phyloP scores from a whole-genome alignment of 1,140 invertebrate genomes.

The Hetaerina americana region DNA sequence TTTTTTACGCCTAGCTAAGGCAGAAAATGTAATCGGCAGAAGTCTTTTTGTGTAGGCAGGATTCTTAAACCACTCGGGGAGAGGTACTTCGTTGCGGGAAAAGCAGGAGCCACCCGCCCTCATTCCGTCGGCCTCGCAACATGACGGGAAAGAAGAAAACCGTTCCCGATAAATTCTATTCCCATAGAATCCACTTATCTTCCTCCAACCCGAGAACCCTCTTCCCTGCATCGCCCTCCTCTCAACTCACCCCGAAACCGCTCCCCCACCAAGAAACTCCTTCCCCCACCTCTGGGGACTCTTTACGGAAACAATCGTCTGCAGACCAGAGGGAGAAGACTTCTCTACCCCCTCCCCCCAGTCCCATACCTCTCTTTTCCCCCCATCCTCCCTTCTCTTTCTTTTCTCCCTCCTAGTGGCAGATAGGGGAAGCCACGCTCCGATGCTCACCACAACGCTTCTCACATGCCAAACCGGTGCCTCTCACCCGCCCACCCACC shows the following conservation, averaged over 20 bases:
- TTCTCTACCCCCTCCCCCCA: too few relatives aligned
- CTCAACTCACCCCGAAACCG: too few relatives aligned
- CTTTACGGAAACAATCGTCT: background rate
- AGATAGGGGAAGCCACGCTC: background rate
- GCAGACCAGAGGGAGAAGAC: background rate
- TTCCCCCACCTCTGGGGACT: background rate
- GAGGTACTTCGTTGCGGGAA: too few relatives aligned
- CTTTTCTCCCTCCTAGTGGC: background rate
- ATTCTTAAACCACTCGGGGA: too few relatives aligned
- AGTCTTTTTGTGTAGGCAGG: too few relatives aligned
- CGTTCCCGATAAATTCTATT: background rate
- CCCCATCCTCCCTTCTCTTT: background rate
- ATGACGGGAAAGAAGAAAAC: too few relatives aligned
- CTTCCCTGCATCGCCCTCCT: too few relatives aligned
- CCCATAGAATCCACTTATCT: background rate
- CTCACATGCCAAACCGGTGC: background rate
- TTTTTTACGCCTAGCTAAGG: too few relatives aligned
- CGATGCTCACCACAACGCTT: background rate
- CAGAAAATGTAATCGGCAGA: too few relatives aligned
- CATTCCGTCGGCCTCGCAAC: too few relatives aligned
- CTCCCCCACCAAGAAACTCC: too few relatives aligned
- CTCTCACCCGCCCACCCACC: background rate
- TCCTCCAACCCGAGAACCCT: background rate
- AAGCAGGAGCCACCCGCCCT: too few relatives aligned
- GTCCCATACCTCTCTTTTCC: background rate